Conservation (phyloP, 2,888 invertebrate species). For the Rhyacophila evoluta region DNA sequence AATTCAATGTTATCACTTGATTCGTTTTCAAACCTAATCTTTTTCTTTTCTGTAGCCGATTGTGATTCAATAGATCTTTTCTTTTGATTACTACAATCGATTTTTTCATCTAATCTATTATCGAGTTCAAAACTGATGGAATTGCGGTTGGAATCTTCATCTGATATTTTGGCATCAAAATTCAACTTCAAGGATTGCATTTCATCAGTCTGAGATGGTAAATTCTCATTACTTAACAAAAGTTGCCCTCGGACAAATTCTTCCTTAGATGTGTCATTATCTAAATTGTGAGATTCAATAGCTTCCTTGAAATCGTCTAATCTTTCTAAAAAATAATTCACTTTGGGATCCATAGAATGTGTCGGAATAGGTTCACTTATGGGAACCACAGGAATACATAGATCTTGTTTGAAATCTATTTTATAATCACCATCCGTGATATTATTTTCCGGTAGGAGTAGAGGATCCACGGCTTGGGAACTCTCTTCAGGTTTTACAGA, state of each 20-base stretch:
- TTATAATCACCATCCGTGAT: constrained; percentile 60
- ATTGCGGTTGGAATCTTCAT: not conserved
- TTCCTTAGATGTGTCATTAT: not conserved
- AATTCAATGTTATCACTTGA: not conserved
- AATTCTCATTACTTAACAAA: not conserved
- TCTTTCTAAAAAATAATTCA: constrained; percentile 5
- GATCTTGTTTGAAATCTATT: constrained; percentile 58
- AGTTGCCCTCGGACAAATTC: not conserved
- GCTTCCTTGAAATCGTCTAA: constrained; percentile 30
- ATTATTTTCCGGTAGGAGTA: constrained; percentile 63
- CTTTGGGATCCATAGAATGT: not conserved
- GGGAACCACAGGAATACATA: constrained; percentile 42
- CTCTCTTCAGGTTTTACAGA: constrained; percentile 63
- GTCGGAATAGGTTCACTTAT: constrained; percentile 39
- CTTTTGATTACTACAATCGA: not conserved
- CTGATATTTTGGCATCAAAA: not conserved
- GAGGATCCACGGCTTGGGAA: constrained; percentile 64
- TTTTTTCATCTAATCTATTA: not conserved
- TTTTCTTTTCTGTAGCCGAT: not conserved
- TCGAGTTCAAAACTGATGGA: not conserved
- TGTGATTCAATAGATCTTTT: not conserved
- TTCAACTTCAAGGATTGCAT: not conserved
- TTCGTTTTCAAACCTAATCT: not conserved
- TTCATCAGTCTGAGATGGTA: not conserved
- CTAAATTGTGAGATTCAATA: constrained; percentile 20